Conservation (phyloP, 2,113 vertebrate genomes). For the Gallinago jamesoni region DNA sequence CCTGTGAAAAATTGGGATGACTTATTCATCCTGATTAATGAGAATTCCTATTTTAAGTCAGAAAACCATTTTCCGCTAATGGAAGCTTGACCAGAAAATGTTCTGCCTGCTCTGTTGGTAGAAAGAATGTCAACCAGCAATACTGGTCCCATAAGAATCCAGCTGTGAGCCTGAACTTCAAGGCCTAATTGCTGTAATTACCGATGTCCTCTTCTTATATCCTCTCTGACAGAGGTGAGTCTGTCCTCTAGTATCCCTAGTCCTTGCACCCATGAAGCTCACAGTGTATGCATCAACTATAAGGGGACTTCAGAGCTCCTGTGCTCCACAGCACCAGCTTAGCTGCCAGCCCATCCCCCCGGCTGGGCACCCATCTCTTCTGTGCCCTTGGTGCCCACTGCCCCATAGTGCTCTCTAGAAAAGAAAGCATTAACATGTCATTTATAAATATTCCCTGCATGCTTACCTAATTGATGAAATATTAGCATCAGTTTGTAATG, state of each 20-base stretch:
- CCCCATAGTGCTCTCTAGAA: not conserved
- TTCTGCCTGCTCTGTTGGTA: not conserved
- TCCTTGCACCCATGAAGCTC: not conserved
- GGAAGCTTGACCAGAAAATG: not conserved
- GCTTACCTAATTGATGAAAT: not conserved
- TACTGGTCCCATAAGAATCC: not conserved
- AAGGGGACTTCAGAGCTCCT: not conserved
- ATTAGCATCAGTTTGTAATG: not conserved
- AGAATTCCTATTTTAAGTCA: not conserved
- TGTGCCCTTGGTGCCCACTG: not conserved
- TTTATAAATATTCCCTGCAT: not conserved
- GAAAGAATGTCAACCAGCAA: not conserved
- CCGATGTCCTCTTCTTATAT: not conserved
- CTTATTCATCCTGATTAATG: not conserved
- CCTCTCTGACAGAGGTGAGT: not conserved
- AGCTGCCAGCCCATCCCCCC: not conserved
- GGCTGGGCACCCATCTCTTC: not conserved
- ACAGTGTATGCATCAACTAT: too few relatives aligned
- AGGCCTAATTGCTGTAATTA: not conserved
- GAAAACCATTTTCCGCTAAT: not conserved
- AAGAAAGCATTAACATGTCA: not conserved
- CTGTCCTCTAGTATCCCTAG: not conserved
- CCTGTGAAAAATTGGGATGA: not conserved
- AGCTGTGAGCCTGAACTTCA: not conserved
- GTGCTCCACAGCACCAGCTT: too few relatives aligned